phyloP scores from a whole-genome alignment of 2,113 vertebrate species.

The Dendrocopos noguchii region DNA sequence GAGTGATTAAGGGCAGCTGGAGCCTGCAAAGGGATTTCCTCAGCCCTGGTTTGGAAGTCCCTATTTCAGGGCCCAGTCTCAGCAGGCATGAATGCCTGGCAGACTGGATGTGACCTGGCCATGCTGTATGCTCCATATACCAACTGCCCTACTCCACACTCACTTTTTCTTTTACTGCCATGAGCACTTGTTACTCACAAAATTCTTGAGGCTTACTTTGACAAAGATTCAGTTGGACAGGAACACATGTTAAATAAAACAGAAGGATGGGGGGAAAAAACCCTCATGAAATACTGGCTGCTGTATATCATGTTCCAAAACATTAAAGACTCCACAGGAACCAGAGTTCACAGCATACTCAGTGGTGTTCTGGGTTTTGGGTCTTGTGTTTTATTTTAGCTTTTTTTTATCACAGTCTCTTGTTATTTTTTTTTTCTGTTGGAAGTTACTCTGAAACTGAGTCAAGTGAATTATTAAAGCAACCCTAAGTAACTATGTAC shows the following conservation, averaged over 20 bases:
- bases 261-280: background rate
- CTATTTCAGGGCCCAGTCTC: background rate
- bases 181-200: background rate
- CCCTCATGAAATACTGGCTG: background rate
- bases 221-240: background rate
- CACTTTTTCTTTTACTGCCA: background rate
- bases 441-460: conserved; percentile 32
- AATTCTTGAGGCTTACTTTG: background rate
- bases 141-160: background rate
- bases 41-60: background rate
- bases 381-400: background rate
- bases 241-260: conserved; percentile 41
- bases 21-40: background rate
- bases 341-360: background rate
- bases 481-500: background rate
- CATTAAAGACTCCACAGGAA: conserved; percentile 39
- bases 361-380: background rate
- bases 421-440: conserved; percentile 57
- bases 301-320: conserved; percentile 18
- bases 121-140: fast-evolving
- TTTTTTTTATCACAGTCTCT: background rate
- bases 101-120: background rate
- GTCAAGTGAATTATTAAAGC: conserved; percentile 58
- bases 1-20: background rate
- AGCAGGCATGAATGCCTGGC: background rate